Conservation (phyloP, 2,113 vertebrate species). For the Mohoua ochrocephala region DNA sequence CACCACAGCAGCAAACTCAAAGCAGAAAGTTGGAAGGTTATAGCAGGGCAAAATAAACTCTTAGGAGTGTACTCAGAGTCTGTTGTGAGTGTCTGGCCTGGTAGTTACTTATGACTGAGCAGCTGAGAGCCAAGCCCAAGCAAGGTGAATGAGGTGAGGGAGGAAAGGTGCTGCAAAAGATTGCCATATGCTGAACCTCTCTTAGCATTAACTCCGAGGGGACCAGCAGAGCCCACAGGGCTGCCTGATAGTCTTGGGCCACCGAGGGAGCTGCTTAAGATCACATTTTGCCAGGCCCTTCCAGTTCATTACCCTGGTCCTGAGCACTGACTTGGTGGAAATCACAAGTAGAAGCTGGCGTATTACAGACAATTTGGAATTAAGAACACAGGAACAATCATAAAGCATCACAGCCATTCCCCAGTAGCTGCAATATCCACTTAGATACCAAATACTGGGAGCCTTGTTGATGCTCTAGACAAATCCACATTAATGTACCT, state of each 20-base stretch:
- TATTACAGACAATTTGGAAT: background rate
- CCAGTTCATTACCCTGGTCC: background rate
- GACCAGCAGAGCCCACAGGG: background rate
- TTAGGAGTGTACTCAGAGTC: background rate
- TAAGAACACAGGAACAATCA: background rate
- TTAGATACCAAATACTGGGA: background rate
- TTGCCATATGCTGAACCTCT: background rate
- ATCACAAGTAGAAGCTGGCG: background rate
- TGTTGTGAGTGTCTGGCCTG: background rate
- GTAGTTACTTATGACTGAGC: background rate
- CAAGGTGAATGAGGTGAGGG: background rate
- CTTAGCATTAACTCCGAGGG: background rate
- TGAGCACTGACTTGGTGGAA: background rate
- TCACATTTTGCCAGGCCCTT: background rate
- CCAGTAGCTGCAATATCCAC: background rate
- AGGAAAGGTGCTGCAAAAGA: background rate
- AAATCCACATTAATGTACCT: background rate
- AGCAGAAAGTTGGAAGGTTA: background rate
- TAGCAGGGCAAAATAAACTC: background rate
- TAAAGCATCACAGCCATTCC: background rate
- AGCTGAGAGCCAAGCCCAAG: background rate
- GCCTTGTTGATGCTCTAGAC: background rate
- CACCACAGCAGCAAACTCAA: background rate
- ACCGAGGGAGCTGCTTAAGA: background rate
- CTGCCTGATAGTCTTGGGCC: background rate